These are phyloP conservation scores for Beris chalybata DNA, from an alignment of 2,888 invertebrate species.

Conservation along the genomic window DNA sequence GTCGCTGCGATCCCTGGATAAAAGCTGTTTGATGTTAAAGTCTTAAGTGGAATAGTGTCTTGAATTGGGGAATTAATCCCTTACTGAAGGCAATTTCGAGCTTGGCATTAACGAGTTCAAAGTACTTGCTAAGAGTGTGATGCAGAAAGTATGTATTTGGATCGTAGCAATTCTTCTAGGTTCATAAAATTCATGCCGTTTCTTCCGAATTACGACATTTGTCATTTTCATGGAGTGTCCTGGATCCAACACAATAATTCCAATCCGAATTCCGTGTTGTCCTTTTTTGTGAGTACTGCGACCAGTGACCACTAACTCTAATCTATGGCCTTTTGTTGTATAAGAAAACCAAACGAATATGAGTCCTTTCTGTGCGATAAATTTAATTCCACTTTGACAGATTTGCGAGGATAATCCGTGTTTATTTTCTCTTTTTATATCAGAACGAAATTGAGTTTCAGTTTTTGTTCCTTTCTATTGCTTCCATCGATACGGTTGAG, in stretches of 20 bases:
- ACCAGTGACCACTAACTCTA: conserved; percentile 2
- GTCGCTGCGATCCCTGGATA: no score
- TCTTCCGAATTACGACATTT: no score
- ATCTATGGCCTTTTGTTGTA: conserved; percentile 4
- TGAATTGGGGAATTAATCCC: no score
- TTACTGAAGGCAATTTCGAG: neutral
- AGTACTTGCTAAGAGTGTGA: neutral
- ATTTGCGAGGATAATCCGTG: conserved; percentile 31
- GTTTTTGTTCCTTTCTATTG: conserved; percentile 15
- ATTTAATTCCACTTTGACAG: conserved; percentile 32
- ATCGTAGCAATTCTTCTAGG: neutral
- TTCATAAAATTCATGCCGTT: neutral
- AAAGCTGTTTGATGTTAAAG: no score
- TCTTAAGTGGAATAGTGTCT: no score
- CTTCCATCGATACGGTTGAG: conserved; percentile 21
- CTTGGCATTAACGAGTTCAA: neutral
- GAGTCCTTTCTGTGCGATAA: conserved; percentile 26
- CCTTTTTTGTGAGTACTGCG: no score
- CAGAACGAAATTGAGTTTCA: conserved; percentile 21
- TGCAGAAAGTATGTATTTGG: no score
- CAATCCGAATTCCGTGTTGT: no score
- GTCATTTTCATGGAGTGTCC: no score
- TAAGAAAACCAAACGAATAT: conserved; percentile 14
- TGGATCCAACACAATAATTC: no score
- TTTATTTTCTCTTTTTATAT: conserved; percentile 29